These are phyloP conservation scores for Hyperoodon ampullatus DNA, from an alignment of 2,113 vertebrate species.

Conservation along the genomic window DNA sequence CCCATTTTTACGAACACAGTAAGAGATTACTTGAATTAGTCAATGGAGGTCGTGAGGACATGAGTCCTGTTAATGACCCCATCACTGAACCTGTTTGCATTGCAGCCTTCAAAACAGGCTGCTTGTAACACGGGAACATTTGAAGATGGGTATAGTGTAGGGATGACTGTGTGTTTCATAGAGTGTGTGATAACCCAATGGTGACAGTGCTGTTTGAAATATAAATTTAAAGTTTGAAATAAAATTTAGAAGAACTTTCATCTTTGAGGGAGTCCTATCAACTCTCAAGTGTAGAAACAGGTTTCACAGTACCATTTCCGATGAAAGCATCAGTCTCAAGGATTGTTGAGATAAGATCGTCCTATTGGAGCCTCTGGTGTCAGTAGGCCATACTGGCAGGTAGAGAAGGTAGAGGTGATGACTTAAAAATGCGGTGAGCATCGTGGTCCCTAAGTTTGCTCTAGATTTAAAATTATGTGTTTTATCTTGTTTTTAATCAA, in stretches of 20 bases:
- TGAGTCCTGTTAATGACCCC: neutral
- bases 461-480: neutral
- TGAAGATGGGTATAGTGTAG: neutral
- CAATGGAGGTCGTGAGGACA: neutral
- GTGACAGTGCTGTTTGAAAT: neutral
- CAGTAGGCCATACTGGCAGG: no score
- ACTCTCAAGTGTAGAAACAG: neutral
- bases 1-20: rapidly evolving
- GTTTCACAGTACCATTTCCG: neutral
- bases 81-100: neutral
- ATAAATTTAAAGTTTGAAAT: neutral
- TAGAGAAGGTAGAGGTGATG: neutral
- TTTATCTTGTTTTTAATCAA: neutral
- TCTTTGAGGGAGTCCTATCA: neutral
- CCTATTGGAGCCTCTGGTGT: neutral
- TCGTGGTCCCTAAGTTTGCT: neutral
- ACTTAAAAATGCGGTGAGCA: neutral
- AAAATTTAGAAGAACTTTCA: neutral
- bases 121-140: neutral
- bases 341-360: neutral
- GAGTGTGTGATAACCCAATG: neutral
- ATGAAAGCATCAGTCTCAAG: no score
- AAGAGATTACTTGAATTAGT: neutral
- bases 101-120: neutral
- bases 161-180: neutral